Conservation (phyloP, 2,113 vertebrate genomes). For the Cervus canadensis region DNA sequence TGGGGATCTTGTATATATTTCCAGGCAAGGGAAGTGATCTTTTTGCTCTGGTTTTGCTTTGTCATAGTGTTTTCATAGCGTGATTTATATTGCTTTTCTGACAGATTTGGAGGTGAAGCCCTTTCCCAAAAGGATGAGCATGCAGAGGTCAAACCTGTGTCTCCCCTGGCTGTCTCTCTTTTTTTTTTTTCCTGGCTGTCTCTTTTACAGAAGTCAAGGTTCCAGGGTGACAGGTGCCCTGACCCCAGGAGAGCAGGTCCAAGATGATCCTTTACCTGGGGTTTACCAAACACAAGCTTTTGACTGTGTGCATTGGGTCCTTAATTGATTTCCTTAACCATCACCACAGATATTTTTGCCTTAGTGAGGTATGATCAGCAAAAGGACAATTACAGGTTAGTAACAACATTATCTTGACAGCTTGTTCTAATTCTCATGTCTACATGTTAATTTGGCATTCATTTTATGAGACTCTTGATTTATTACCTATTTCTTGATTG, state of each 20-base stretch:
- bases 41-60: not conserved
- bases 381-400: constrained; percentile 97
- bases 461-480: not conserved
- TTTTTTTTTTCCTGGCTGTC: not conserved
- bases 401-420: not conserved
- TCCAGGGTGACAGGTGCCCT: not conserved
- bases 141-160: not conserved
- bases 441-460: not conserved
- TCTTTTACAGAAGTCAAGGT: not conserved
- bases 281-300: not conserved
- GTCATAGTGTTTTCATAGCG: not conserved
- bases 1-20: not conserved
- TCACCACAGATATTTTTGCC: constrained; percentile 96
- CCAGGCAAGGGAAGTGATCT: not conserved
- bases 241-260: not conserved
- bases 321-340: constrained; percentile 83
- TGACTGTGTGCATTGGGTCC: not conserved
- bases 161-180: not conserved
- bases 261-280: not conserved
- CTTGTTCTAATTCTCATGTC: not conserved
- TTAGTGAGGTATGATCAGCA: constrained; percentile 97
- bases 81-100: not conserved
- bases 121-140: not conserved
- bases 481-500: not conserved
- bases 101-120: not conserved